Evolutionary conservation across 2,888 invertebrate genomes (phyloP).

Genomic region (Limnephilus auricula): DNA sequence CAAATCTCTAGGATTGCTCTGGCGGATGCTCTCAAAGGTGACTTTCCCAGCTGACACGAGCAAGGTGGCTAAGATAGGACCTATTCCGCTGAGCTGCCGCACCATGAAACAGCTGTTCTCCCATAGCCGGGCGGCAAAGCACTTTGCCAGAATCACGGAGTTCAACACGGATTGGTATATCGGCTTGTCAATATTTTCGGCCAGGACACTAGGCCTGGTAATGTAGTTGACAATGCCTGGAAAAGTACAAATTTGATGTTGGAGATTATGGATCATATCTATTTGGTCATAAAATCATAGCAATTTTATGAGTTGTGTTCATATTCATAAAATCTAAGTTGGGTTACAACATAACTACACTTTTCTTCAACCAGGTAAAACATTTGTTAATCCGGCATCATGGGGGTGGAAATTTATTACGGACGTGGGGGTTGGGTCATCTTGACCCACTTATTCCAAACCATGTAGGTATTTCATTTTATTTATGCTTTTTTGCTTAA

Average conservation of each 20-base stretch:
- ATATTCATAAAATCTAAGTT: too few relatives aligned
- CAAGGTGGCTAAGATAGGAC: constrained; percentile 80
- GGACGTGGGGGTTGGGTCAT: too few relatives aligned
- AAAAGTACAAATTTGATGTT: constrained; percentile 56
- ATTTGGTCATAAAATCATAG: too few relatives aligned
- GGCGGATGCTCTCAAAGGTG: constrained; percentile 80
- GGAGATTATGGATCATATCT: too few relatives aligned
- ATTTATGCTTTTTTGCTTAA: too few relatives aligned
- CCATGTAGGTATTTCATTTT: too few relatives aligned
- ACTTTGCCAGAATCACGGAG: constrained; percentile 81
- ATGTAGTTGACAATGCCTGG: constrained; percentile 80
- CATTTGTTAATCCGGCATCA: too few relatives aligned
- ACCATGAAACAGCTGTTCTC: constrained; percentile 84
- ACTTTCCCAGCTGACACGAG: constrained; percentile 83
- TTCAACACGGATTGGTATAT: constrained; percentile 78
- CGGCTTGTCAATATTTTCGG: constrained; percentile 67
- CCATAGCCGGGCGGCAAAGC: constrained; percentile 84
- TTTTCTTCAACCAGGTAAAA: too few relatives aligned
- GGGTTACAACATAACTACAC: too few relatives aligned
- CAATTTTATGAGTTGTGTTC: too few relatives aligned
- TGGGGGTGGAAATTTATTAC: too few relatives aligned
- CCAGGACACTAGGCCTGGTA: constrained; percentile 70
- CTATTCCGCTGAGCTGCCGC: constrained; percentile 85
- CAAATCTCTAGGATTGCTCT: constrained; percentile 84
- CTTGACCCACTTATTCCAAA: too few relatives aligned